A percentile compares a stretch with the other conserved stretches of the same genome.
These are phyloP conservation scores for Matsumurasca onukii DNA, from an alignment of 1,140 invertebrate genomes.

Conservation along the genomic window DNA sequence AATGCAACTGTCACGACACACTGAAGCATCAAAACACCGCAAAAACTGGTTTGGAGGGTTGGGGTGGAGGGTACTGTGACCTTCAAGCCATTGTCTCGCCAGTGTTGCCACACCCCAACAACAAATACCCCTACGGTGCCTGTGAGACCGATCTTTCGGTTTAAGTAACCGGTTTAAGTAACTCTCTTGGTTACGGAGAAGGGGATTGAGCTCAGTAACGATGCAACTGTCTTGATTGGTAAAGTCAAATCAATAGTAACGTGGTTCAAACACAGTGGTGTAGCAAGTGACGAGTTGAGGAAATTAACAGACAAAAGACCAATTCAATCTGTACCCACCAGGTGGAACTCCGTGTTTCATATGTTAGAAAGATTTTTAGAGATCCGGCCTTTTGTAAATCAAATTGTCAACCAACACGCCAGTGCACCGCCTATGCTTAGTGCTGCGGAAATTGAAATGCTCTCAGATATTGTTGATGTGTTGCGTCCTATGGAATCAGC, in stretches of 20 bases:
- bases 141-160: too few relatives aligned
- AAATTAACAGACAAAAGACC: constrained; percentile 37
- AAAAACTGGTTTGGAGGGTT: too few relatives aligned
- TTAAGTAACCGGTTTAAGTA: too few relatives aligned
- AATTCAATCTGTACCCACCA: constrained; percentile 44
- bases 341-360: constrained; percentile 40
- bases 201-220: neutral
- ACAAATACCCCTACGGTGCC: too few relatives aligned
- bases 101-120: too few relatives aligned
- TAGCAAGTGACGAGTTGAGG: constrained; percentile 36
- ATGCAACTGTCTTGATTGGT: neutral
- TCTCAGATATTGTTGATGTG: constrained; percentile 22
- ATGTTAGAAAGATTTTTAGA: constrained; percentile 44
- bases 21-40: too few relatives aligned
- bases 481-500: constrained; percentile 20
- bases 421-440: constrained; percentile 28
- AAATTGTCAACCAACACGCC: constrained; percentile 27
- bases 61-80: too few relatives aligned
- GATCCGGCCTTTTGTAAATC: constrained; percentile 32
- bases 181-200: constrained; percentile 13
- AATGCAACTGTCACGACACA: too few relatives aligned
- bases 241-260: constrained; percentile 36
- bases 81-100: too few relatives aligned
- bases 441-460: constrained; percentile 16
- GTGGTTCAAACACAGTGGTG: constrained; percentile 34